Evolutionary conservation across 2,888 invertebrate species (phyloP), one percentile per base, ranked within the genome.

Genomic region (Amphipyra berbera): DNA sequence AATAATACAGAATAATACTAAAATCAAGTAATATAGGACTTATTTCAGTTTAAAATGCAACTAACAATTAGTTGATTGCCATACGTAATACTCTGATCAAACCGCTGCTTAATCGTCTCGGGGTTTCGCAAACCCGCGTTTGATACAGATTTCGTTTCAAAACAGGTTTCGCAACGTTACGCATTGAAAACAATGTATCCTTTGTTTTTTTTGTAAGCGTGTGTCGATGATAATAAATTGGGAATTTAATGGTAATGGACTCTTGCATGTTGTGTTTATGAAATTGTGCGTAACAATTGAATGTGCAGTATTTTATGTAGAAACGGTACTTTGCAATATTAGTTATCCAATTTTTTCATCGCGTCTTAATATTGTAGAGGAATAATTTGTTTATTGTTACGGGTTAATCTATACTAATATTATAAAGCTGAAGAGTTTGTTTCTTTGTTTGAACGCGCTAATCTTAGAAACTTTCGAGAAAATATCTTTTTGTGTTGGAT

Each of bases 1-100:
- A 21, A 21, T 21, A 21, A 21, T 21, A 21, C 21, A 21, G 21
- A 3, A 3, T 21, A 21, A 21, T 21, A 21, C 21, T 21, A 21
- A 1, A 21, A 21, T 3, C 21, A n/a, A n/a, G n/a, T 50, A 66
- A 47, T 52, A 13, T 42, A 46, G 38, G 40, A 54, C 37, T 47
- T 47, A 57, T 57, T 59, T 49, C 59, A 77, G 58, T 57, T 66
- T 62, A 54, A 68, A 69, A 65, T 69, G 55, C 62, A 61, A 63
- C 60, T 64, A 77, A 68, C 58, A 78, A 80, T 80, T 80, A 76
- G 53, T 57, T 72, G 65, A 66, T 70, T 72, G 62, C 64, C 14
- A 45, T 46, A 67, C 72, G 81, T 68, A 81, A 79, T 69, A 68
- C 61, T 72, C 56, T 69, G 73, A 79, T 81, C 68, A 77, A 73